Conservation (phyloP, 2,888 invertebrate species). For the Lathronympha strigana region DNA sequence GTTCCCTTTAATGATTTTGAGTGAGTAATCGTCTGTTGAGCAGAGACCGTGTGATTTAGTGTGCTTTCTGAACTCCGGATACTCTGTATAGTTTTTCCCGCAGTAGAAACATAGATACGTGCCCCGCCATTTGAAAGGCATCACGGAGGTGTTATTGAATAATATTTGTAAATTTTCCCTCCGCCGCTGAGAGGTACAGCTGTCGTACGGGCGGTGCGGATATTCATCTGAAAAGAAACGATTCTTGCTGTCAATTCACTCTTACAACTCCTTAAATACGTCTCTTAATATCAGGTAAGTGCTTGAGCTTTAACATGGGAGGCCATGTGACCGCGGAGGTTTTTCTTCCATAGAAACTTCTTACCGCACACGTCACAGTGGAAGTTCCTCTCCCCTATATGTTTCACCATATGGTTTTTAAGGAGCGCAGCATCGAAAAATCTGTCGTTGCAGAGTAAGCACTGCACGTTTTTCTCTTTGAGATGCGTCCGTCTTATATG, state of each 20-base stretch:
- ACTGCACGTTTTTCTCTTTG: conserved; percentile 70
- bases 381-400: conserved; percentile 77
- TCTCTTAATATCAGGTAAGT: conserved; percentile 39
- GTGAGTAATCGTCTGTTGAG: conserved; percentile 60
- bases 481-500: conserved; percentile 67
- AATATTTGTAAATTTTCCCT: conserved; percentile 72
- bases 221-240: conserved; percentile 76
- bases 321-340: conserved; percentile 81
- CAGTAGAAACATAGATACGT: conserved; percentile 73
- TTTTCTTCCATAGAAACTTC: conserved; percentile 83
- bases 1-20: conserved; percentile 64
- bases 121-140: conserved; percentile 77
- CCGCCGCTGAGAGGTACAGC: conserved; percentile 63
- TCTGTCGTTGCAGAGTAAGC: conserved; percentile 61
- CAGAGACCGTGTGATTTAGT: conserved; percentile 66
- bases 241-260: conserved; percentile 60
- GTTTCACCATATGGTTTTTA: conserved; percentile 76
- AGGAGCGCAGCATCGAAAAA: conserved; percentile 66
- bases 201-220: conserved; percentile 60
- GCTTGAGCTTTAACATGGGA: conserved; percentile 56
- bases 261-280: conserved; percentile 39
- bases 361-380: conserved; percentile 84
- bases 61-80: conserved; percentile 67
- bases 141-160: conserved; percentile 72
- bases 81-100: conserved; percentile 60